Evolutionary conservation across 1,140 invertebrate species (phyloP).

Genomic region (Mya arenaria): DNA sequence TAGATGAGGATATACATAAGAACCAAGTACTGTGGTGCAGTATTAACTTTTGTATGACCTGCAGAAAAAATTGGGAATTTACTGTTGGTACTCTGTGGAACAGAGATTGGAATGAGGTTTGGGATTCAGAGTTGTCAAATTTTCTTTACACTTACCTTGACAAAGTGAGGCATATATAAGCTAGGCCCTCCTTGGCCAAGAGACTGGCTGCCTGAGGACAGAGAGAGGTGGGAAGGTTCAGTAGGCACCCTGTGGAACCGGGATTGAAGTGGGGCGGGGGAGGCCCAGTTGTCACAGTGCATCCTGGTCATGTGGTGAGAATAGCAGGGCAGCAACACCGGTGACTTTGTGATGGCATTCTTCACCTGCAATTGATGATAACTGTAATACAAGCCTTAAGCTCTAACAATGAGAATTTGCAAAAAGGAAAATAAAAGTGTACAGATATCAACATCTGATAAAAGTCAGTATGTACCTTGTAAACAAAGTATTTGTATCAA

Average conservation of each 20-base stretch:
- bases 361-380: conserved; percentile 84
- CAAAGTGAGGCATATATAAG: conserved; percentile 74
- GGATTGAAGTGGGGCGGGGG: conserved; percentile 68
- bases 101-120: no score
- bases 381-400: not conserved
- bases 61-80: no score
- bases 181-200: conserved; percentile 62
- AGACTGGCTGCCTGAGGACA: conserved; percentile 72
- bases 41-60: no score
- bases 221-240: conserved; percentile 73
- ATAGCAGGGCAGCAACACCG: conserved; percentile 96
- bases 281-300: conserved; percentile 81
- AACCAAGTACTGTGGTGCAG: no score
- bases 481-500: no score
- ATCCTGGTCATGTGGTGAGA: conserved; percentile 95
- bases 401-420: no score
- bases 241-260: conserved; percentile 59
- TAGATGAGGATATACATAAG: no score
- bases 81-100: no score
- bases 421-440: no score
- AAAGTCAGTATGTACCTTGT: no score
- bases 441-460: no score
- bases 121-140: no score
- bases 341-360: conserved; percentile 94
- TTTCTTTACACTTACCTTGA: conserved; percentile 65